These are phyloP conservation scores for Chromis chromis DNA, from an alignment of 2,797 vertebrate genomes.

Conservation along the genomic window DNA sequence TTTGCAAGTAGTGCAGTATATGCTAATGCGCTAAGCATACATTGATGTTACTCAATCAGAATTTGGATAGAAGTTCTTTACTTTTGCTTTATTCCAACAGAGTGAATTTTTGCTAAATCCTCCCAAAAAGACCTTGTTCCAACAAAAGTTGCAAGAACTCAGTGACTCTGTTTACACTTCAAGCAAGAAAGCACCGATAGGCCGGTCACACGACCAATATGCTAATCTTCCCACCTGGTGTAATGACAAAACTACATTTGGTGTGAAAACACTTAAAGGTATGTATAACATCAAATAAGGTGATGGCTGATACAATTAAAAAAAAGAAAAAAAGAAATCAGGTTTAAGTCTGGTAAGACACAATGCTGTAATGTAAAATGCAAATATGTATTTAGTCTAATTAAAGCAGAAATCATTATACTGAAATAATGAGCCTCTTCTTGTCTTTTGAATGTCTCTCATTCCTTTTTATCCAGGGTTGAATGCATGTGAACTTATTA, in stretches of 20 bases:
- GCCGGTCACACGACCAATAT: constrained; percentile 81
- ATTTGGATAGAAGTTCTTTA: background rate
- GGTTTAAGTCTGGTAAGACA: background rate
- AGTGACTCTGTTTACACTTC: constrained; percentile 84
- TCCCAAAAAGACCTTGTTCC: constrained; percentile 80
- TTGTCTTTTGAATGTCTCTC: background rate
- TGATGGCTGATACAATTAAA: background rate
- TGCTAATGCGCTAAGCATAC: background rate
- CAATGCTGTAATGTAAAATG: background rate
- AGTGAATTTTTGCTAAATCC: constrained; percentile 81
- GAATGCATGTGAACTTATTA: constrained; percentile 81
- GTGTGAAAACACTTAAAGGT: constrained; percentile 82
- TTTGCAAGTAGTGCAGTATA: too few relatives aligned
- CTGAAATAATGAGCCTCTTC: background rate
- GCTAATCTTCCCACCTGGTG: constrained; percentile 80
- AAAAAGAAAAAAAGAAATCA: too few relatives aligned
- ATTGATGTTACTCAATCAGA: background rate
- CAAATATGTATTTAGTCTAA: too few relatives aligned
- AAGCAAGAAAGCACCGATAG: constrained; percentile 79
- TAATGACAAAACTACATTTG: constrained; percentile 83
- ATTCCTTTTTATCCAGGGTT: constrained; percentile 58
- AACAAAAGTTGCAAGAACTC: constrained; percentile 85
- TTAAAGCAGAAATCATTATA: background rate
- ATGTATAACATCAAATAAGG: background rate
- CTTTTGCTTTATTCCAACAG: constrained; percentile 67